Conservation (phyloP, 1,140 invertebrate genomes). For the Caenorhabditis tropicalis region DNA sequence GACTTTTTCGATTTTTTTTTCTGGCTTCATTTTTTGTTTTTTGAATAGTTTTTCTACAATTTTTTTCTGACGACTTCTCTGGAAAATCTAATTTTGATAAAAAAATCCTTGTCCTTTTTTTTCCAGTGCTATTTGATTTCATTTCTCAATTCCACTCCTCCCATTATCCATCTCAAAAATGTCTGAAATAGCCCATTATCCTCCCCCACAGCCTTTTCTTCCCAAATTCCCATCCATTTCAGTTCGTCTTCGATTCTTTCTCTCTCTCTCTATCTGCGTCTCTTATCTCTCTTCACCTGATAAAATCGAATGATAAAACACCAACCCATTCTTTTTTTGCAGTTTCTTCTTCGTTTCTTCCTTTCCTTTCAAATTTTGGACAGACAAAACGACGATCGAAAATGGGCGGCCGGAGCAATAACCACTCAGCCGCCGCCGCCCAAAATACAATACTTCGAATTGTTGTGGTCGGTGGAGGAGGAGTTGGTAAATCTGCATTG, state of each 20-base stretch:
- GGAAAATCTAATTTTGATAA: too few relatives aligned
- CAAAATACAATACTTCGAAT: constrained; percentile 44
- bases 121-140: neutral
- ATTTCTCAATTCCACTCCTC: too few relatives aligned
- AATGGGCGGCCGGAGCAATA: constrained; percentile 43
- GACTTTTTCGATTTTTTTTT: neutral
- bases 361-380: neutral
- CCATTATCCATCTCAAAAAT: neutral
- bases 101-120: neutral
- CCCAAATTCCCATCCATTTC: neutral
- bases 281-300: neutral
- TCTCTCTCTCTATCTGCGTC: neutral
- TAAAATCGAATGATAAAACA: neutral
- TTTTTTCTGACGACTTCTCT: too few relatives aligned
- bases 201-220: neutral
- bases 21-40: too few relatives aligned
- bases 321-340: neutral
- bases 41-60: too few relatives aligned
- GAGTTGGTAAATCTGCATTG: constrained; percentile 87
- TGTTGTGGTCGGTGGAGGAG: constrained; percentile 85
- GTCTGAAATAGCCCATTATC: neutral
- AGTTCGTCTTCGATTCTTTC: neutral
- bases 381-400: neutral
- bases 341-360: constrained; percentile 5
- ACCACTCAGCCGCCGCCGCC: neutral